Conservation (phyloP, 92 coral and sea anemone species). For the Porites divaricata region DNA sequence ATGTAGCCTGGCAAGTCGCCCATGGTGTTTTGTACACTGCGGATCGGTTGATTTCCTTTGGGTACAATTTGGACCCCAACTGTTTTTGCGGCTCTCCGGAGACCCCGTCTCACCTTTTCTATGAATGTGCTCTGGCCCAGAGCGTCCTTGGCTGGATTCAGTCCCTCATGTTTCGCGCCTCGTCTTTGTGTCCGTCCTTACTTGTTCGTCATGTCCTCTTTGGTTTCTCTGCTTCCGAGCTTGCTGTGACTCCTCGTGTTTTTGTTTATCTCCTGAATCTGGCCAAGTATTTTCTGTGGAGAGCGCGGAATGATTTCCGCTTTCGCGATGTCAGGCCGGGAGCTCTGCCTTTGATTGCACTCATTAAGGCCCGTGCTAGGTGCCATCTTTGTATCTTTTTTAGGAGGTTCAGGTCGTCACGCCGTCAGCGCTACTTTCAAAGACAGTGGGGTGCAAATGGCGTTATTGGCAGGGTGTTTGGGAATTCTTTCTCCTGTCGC, state of each 20-base stretch:
- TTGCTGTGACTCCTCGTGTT: constrained; percentile 2
- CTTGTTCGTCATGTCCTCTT: constrained; percentile 4
- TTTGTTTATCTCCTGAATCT: constrained; percentile 5
- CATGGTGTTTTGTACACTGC: constrained; percentile 20
- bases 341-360: background rate
- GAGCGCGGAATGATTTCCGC: constrained; percentile 24
- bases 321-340: constrained; percentile 18
- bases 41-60: background rate
- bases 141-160: too few species aligned
- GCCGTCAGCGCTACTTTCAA: background rate
- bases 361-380: background rate
- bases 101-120: too few species aligned
- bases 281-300: constrained; percentile 16
- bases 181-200: background rate
- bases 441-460: constrained; percentile 29
- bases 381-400: background rate
- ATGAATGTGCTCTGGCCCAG: too few species aligned
- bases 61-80: background rate
- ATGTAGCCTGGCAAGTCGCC: constrained; percentile 21
- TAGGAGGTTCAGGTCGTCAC: background rate
- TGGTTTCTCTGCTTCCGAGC: constrained; percentile 1
- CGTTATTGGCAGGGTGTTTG: background rate
- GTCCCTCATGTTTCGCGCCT: background rate
- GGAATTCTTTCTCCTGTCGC: too few species aligned
- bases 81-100: background rate